These are phyloP conservation scores for Calameuta pallipes DNA, from an alignment of 2,888 invertebrate species.

Conservation along the genomic window DNA sequence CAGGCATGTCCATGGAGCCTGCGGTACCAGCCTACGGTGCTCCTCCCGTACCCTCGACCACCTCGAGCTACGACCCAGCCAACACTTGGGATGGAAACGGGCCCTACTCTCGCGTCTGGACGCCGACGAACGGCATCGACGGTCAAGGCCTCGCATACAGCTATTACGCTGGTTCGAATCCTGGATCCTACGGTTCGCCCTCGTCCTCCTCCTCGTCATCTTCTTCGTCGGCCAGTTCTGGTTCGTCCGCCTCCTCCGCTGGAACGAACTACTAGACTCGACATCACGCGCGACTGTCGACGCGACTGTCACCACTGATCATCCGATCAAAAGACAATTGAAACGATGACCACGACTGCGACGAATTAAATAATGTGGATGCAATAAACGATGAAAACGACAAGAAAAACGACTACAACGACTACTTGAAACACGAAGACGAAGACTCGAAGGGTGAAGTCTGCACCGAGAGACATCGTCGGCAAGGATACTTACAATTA, in stretches of 20 bases:
- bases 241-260: conserved; percentile 47
- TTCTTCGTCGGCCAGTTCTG: conserved; percentile 69
- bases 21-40: conserved; percentile 77
- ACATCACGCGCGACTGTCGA: conserved; percentile 15
- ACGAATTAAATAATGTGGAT: too few species aligned
- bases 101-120: conserved; percentile 85
- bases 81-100: conserved; percentile 81
- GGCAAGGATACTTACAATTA: too few species aligned
- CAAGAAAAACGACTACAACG: too few species aligned
- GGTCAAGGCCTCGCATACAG: conserved; percentile 66
- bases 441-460: too few species aligned
- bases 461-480: too few species aligned
- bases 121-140: conserved; percentile 62
- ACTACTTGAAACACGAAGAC: too few species aligned
- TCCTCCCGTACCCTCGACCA: conserved; percentile 71
- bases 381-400: too few species aligned
- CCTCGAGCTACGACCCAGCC: conserved; percentile 72
- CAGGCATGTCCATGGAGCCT: conserved; percentile 79
- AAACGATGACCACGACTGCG: too few species aligned
- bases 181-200: conserved; percentile 80
- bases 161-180: conserved; percentile 71
- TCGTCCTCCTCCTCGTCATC: conserved; percentile 72
- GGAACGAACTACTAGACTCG: conserved; percentile 43
- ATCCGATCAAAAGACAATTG: conserved; percentile 31
- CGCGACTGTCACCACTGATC: conserved; percentile 14